These are phyloP conservation scores for Pangasianodon hypophthalmus DNA, from an alignment of 2,113 vertebrate genomes.

Conservation along the genomic window DNA sequence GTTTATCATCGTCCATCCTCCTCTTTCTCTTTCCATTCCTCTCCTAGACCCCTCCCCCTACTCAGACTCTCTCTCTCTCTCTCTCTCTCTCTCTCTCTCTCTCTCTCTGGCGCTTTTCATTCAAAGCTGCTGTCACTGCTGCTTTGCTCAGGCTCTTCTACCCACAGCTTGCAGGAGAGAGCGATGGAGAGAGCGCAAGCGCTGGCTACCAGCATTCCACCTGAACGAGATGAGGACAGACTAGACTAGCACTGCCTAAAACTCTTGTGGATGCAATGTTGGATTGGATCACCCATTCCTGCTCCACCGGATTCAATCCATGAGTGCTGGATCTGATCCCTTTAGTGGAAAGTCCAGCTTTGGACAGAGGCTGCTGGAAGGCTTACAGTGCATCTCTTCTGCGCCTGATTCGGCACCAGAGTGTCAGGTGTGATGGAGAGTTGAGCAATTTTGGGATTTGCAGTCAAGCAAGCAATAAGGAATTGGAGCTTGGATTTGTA, in stretches of 20 bases:
- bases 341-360: constrained; percentile 13
- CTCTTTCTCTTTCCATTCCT: constrained; percentile 16
- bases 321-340: constrained; percentile 1
- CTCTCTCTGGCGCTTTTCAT: constrained; percentile 34
- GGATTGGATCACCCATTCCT: constrained; percentile 14
- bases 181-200: constrained; percentile 62
- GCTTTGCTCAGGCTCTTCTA: constrained; percentile 28
- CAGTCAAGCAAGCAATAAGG: neutral
- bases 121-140: constrained; percentile 47
- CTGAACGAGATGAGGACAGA: neutral
- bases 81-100: constrained; percentile 43
- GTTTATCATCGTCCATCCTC: constrained; percentile 62
- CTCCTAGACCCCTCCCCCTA: constrained; percentile 35
- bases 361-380: constrained; percentile 16
- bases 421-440: constrained; percentile 28
- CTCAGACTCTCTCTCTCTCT: constrained; percentile 28
- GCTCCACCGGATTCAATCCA: neutral
- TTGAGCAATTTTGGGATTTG: constrained; percentile 25
- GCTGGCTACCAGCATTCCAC: constrained; percentile 35
- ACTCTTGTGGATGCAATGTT: neutral
- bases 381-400: neutral
- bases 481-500: constrained; percentile 48
- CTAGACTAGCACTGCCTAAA: neutral
- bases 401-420: neutral
- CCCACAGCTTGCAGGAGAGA: constrained; percentile 29